Percentiles rank a stretch among this genome's conserved stretches.
Evolutionary conservation across 2,113 vertebrate genomes (phyloP).

Genomic region (Lepus americanus): DNA sequence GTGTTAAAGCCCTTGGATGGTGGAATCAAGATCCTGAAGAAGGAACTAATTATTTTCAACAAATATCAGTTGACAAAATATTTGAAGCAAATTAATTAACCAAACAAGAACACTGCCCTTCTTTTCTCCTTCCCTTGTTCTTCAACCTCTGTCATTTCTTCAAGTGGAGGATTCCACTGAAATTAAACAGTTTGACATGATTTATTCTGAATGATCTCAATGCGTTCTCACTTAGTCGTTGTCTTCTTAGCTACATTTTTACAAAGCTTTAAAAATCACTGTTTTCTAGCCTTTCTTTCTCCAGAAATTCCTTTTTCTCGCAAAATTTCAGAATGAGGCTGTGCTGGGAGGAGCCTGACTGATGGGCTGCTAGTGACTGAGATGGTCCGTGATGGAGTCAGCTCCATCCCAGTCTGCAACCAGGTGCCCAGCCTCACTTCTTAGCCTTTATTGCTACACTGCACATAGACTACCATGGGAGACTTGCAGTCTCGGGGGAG

Average conservation of each 20-base stretch:
- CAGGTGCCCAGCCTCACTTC: neutral
- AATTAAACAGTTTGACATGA: neutral
- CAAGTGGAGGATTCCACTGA: neutral
- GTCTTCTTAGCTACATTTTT: neutral
- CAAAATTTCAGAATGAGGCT: neutral
- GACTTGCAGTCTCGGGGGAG: neutral
- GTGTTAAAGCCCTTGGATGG: neutral
- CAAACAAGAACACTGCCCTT: neutral
- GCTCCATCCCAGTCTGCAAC: neutral
- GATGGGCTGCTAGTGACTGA: neutral
- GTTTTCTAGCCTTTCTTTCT: neutral
- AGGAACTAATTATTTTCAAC: neutral
- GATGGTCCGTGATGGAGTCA: neutral
- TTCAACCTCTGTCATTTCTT: neutral
- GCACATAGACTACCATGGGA: neutral
- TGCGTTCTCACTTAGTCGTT: neutral
- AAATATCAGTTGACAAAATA: neutral
- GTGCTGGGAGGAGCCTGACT: neutral
- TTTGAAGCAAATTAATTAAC: neutral
- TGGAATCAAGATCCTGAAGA: neutral
- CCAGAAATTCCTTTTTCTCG: neutral
- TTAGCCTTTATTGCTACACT: neutral
- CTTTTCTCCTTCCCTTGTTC: neutral
- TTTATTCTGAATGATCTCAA: neutral
- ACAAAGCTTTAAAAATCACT: neutral